Base-by-base conservation (phyloP, 2,888 invertebrate species). In the Tyria jacobaeae region DNA sequence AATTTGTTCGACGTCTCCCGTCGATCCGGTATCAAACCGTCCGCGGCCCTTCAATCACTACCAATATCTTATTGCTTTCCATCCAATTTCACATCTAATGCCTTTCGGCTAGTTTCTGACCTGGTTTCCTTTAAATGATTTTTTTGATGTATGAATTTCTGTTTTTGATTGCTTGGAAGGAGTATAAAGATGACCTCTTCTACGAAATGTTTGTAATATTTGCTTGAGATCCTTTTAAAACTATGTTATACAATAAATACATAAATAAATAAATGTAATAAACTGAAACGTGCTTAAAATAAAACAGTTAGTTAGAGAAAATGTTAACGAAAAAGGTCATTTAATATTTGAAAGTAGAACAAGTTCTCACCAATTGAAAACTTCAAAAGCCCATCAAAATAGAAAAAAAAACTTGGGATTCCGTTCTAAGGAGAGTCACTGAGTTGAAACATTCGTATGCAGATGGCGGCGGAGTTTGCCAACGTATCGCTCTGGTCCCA, bases 51-150 rank as follows among this genome's bases (percentile, higher is more conserved):
- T 76, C 72, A 71, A 75, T 77, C 70, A 68, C 59, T 63, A 73
- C 68, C 72, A 54, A 79, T 79, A 78, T 76, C 76, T 78, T 80
- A 80, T 80, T 79, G 73, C 71, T 73, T 74, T 74, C 69, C 71
- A 71, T 76, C 64, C 73, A 76, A 76, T 76, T 70, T 74, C 70
- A 58, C 62, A 52, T 65, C 61, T 76, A 74, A 76, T 74, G 72
- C 76, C 68, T 72, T 64, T 70, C 62, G 64, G 70, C 70, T 75
- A 76, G 75, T 70, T 72, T 37, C 53, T 68, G 72, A 66, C 64
- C 66, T 66, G 52, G 37, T 68, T 73, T 50, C 31, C 57, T 25
- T 54, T 31, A 12, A n/a, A 54, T 60, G 48, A 52, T 56, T 50
- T 41, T 56, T 62, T 39, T 44, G 44, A 25, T 44, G 25, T 41